Conservation (phyloP, 2,797 vertebrate species). For the Agapornis canus region DNA sequence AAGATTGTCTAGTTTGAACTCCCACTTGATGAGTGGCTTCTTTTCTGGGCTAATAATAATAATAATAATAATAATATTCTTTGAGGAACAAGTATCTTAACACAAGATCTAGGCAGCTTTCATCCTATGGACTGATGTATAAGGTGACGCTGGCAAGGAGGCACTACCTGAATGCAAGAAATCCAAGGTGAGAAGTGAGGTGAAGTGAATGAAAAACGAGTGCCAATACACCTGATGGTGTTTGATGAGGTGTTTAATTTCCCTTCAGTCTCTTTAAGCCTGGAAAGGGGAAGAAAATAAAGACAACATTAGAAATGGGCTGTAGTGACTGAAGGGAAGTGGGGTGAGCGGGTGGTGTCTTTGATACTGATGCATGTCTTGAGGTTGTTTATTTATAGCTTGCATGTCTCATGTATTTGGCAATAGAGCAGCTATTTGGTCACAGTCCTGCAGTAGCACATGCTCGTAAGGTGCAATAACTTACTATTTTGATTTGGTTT, state of each 20-base stretch:
- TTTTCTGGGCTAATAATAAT: not conserved
- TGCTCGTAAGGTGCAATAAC: not conserved
- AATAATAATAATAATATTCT: not conserved
- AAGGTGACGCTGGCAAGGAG: not conserved
- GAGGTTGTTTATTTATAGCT: constrained; percentile 21
- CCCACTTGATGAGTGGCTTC: not conserved
- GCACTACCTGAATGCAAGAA: not conserved
- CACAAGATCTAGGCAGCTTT: not conserved
- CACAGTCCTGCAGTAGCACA: not conserved
- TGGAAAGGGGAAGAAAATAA: not conserved
- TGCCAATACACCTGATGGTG: not conserved
- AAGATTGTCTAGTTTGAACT: not conserved
- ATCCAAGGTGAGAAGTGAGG: not conserved
- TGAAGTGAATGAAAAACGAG: not conserved
- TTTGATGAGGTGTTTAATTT: not conserved
- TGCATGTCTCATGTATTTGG: not conserved
- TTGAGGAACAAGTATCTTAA: not conserved
- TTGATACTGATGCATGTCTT: not conserved
- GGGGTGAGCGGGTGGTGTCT: not conserved
- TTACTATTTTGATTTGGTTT: not conserved
- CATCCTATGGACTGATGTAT: not conserved
- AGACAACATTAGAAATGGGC: not conserved
- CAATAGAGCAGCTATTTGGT: not conserved
- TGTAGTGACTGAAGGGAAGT: not conserved
- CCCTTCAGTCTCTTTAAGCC: not conserved